phyloP scores from a whole-genome alignment of 2,113 vertebrate species.

The Leiothrix lutea region DNA sequence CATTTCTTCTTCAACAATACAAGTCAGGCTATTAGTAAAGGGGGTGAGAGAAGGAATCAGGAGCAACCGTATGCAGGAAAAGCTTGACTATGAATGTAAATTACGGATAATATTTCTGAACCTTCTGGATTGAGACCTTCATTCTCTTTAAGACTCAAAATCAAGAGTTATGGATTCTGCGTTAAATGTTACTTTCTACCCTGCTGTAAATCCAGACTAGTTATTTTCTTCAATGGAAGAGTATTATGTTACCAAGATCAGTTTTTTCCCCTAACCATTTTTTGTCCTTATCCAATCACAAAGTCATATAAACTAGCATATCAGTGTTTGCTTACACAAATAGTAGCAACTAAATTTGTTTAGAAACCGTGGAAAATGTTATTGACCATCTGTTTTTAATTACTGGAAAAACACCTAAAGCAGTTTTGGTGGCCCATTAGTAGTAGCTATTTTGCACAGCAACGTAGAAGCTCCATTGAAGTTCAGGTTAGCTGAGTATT shows the following conservation, averaged over 20 bases:
- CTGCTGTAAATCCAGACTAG: neutral
- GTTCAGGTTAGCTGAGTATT: neutral
- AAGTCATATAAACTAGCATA: neutral
- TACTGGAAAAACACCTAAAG: neutral
- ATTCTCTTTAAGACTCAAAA: neutral
- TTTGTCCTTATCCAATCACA: neutral
- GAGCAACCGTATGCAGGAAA: neutral
- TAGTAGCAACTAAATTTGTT: neutral
- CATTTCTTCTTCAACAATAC: neutral
- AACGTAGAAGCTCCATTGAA: neutral
- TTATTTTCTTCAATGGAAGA: neutral
- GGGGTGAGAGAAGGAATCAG: neutral
- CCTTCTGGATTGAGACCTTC: neutral
- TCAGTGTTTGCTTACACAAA: neutral
- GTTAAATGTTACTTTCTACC: neutral
- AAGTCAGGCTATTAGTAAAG: neutral
- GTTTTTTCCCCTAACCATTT: neutral
- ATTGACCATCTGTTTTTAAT: neutral
- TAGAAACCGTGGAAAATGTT: neutral
- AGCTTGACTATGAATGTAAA: neutral
- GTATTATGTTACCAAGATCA: neutral
- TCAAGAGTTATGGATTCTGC: neutral
- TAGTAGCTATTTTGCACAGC: neutral
- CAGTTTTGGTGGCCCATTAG: neutral
- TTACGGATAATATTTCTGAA: neutral